Base-by-base conservation (phyloP, 2,797 vertebrate genomes). In the Cichlasoma orientale region DNA sequence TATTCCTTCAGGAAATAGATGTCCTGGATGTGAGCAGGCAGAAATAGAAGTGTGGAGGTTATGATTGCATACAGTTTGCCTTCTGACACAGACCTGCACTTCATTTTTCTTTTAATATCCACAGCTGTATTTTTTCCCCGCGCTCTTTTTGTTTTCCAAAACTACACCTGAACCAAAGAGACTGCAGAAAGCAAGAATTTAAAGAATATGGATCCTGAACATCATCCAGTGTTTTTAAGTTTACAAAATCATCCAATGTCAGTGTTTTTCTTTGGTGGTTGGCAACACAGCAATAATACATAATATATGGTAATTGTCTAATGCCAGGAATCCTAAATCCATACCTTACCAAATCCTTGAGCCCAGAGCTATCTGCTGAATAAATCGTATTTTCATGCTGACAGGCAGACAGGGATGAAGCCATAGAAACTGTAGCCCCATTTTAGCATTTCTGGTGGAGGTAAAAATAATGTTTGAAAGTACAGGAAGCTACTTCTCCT, bases 401-500 rank as follows among this genome's bases (percentile, higher is more conserved):
- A 70, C 41, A 63, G 38, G 56, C 73, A 81, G 56, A 69, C 63
- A 44, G 54, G 31, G 53, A 21, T 66, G 79, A 84, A 78, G 19
- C 74, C 56, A 36, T 23, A 68, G 56, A 75, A 72, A 70, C 73
- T 73, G 56, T 27, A 70, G 55, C 25, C 36, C 78, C 21, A 8
- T 73, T 83, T 38, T 54, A 78, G 58, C 53, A 50, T 66, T 69
- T 72, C 33, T 75, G 56, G 36, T 74, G 61, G 59, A 71, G 38
- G 57, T 76, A 72, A 76, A 72, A 82, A 82, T 58, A 80, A 63
- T 63, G 36, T 70, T 88, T 72, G 81, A 31, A 78, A 77, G 68
- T 66, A 47, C 54, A 75, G 69, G 38, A 86, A 82, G 47, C 70
- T 79, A 29, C 78, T 78, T 78, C 11, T 57, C 16, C 66, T 71